Evolutionary conservation across 2,888 invertebrate species (phyloP).

Genomic region (Drosophila acutilabella): DNA sequence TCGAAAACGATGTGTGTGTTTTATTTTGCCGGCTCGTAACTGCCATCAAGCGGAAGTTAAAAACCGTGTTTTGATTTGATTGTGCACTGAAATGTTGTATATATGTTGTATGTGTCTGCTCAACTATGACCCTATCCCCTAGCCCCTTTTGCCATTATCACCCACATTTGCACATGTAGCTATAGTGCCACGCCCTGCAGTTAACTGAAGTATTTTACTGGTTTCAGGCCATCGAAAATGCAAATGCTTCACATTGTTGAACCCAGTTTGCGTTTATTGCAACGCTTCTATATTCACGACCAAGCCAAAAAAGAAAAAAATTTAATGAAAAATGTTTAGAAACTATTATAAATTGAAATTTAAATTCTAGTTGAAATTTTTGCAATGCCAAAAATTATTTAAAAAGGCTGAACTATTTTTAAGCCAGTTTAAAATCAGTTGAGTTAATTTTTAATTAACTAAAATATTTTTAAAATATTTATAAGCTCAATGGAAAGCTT

Average conservation of each 20-base stretch:
- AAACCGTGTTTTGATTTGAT: slow-evolving; percentile 80
- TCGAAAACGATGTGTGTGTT: slow-evolving; percentile 19
- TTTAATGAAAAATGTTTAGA: background rate
- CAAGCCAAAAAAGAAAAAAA: slow-evolving; percentile 1
- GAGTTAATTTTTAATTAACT: too few species aligned
- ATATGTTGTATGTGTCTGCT: slow-evolving; percentile 44
- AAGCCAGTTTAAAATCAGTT: too few species aligned
- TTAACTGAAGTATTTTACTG: slow-evolving; percentile 52
- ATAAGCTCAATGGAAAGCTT: too few species aligned
- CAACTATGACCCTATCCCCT: slow-evolving; percentile 23
- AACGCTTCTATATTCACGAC: slow-evolving; percentile 28
- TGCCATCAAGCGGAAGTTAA: slow-evolving; percentile 77
- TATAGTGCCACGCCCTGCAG: slow-evolving; percentile 6
- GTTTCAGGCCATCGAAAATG: slow-evolving; percentile 44
- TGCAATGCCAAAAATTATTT: too few species aligned
- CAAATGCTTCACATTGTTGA: slow-evolving; percentile 70
- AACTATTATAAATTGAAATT: background rate
- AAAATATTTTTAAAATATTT: too few species aligned
- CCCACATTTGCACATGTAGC: background rate
- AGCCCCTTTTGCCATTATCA: background rate
- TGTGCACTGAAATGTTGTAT: slow-evolving; percentile 68
- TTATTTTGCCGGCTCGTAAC: slow-evolving; percentile 64
- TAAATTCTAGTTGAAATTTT: too few species aligned
- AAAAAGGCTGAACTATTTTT: too few species aligned
- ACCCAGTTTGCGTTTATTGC: slow-evolving; percentile 49